Base-by-base conservation (phyloP, 1,140 invertebrate species). In the Frieseomelitta varia region DNA sequence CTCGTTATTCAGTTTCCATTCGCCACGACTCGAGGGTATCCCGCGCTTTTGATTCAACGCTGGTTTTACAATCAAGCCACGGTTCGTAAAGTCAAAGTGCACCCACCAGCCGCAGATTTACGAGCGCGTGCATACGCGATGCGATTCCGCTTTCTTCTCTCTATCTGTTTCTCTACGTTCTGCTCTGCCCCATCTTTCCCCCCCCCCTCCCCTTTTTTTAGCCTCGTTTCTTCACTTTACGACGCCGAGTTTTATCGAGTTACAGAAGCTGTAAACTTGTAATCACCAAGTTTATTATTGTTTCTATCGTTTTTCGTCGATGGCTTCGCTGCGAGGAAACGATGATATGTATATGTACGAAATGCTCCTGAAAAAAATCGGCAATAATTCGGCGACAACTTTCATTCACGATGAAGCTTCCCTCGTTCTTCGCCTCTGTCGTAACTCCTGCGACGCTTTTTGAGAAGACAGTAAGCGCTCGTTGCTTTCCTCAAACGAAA, bases 111-210 rank as follows among this genome's bases (percentile, higher is more conserved):
- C 24, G 24, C 27, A 53, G 58, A 85, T 88, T 88, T 88, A 88
- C 79, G 86, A 61, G 24, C 63, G 30, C 58, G 71, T 85, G 87
- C 79, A 88, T 86, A 88, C 34, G 61, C 63, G 78, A 82, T 88
- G 79, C 58, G 65, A 58, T 74, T 85, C 47, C n/a, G 68, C 81
- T 73, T 34, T 56, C 51, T 47, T 10, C 10, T 6, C 27, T 4
- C 51, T 24, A 15, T 34, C 17, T 2, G 1, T 21, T 1, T n/a
- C n/a, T 30, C 2, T 61, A 47, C 24, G 2, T 17, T 17, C 34
- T 34, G 4, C 15, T 47, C 15, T 30, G 6, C 19, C 56, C 6
- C n/a, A n/a, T n/a, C 6, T 58, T n/a, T 34, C 17, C n/a, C n/a
- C n/a, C 6, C 19, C 11, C 11, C 6, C n/a, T 0, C 0, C 30